Evolutionary conservation across 2,113 vertebrate genomes (phyloP), one percentile per base, ranked within the genome.

Genomic region (Aptenodytes forsteri): DNA sequence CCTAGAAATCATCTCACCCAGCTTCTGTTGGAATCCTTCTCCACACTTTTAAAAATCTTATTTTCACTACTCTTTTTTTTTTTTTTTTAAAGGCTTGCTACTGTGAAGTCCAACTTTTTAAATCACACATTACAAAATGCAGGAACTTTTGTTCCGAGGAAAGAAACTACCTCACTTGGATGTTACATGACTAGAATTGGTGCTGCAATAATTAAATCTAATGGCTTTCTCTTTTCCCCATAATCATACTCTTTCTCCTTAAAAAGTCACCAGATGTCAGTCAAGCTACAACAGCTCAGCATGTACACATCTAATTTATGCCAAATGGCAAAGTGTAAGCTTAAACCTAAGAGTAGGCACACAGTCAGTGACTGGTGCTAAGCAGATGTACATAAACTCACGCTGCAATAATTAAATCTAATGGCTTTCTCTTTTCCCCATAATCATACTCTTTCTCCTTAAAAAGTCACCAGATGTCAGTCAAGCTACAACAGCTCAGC

Each of bases 311-410:
- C 52, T 32, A 56, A 40, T 69, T 76, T 79, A 85, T 82, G 75
- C 69, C 77, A 95, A 95, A 94, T 26, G 23, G 78, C 65, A 79
- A 89, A 91, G 40, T 54, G 32, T 79, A 93, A 89, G 44, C 61
- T 77, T 82, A 66, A 89, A 85, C 47, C 66, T 75, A 95, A 87
- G 89, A 94, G 91, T 83, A 87, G 90, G 93, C 81, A 94, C 59
- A 42, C 15, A 93, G 90, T 62, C 12, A 12, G 81, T 36, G 73
- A 29, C 25, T 97, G 90, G 92, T 97, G 97, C 93, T 96, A 95
- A 97, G 75, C 93, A 97, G 95, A 97, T 97, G 95, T 96, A 96
- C 91, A 96, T 85, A 91, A 95, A 97, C 93, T 91, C 73, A 73
- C 75, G 26, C 52, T 85, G 52, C 73, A 94, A 34, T 49, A 83